Base-by-base conservation (phyloP, 2,113 vertebrate species). In the Pungitius pungitius region DNA sequence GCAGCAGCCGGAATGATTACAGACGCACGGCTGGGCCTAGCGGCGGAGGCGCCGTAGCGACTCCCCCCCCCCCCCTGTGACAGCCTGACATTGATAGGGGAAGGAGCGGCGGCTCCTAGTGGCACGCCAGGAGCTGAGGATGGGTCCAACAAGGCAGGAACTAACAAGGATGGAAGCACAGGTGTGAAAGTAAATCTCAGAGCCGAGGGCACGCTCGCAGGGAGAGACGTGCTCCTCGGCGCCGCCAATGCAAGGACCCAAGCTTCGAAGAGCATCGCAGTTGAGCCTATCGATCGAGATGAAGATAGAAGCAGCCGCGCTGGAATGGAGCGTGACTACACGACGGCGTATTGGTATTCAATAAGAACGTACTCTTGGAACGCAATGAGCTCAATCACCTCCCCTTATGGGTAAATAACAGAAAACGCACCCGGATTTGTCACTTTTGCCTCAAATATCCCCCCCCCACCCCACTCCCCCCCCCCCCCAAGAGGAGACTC, bases 101-200 rank as follows among this genome's bases (percentile, higher is more conserved):
- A 59, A 82, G 67, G 73, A 57, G 73, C 71, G 18, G 74, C 20
- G 22, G 76, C 0, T 18, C 30, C 30, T 30, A 52, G 43, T 51
- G 2, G 77, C 64, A 20, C 26, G 4, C 35, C 37, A 65, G 70
- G 62, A 70, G 61, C 74, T 1, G 59, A 42, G 52, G 66, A 75
- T 33, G n/a, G 65, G 80, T 68, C 85, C 75, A 85, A 79, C 87
- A 85, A 87, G 85, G 85, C 85, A 72, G 80, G 84, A 86, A 86
- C 61, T 58, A 81, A 77, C 80, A 72, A 72, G 71, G 74, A 78
- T 73, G 74, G 80, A 84, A 85, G 81, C 86, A 55, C 81, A 80
- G 82, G 86, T 78, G 86, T 83, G 66, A 55, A 73, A 80, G 83
- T 73, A 69, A 86, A 88, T 89, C 78, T 67, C 65, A 54, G 52